phyloP scores from a whole-genome alignment of 2,888 invertebrate species.

The Ceriagrion tenellum region DNA sequence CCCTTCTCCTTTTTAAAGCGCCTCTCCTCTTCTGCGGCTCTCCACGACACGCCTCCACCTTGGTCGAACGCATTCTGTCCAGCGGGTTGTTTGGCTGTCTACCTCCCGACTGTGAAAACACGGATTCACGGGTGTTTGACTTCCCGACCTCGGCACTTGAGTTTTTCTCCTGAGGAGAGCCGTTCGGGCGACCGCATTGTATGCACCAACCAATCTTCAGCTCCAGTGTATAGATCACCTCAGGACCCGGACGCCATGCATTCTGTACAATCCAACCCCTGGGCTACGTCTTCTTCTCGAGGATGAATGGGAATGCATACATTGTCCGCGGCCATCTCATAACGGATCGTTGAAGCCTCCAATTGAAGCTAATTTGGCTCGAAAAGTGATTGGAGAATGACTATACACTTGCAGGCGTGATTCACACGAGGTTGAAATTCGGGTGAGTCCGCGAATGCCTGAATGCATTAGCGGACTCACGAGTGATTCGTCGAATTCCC shows the following conservation, averaged over 20 bases:
- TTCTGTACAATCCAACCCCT: too few relatives aligned
- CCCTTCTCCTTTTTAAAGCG: background rate
- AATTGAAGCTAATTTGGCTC: background rate
- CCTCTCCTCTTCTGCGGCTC: background rate
- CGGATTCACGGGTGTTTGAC: conserved; percentile 18
- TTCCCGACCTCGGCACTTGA: too few relatives aligned
- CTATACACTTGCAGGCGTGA: background rate
- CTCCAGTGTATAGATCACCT: background rate
- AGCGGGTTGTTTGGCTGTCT: background rate
- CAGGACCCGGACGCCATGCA: background rate
- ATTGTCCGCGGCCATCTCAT: background rate
- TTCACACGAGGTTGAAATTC: background rate
- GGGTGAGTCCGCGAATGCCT: too few relatives aligned
- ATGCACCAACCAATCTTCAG: background rate
- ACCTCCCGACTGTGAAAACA: background rate
- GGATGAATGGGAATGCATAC: background rate
- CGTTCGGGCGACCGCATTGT: background rate
- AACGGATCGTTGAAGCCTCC: background rate
- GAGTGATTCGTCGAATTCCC: background rate
- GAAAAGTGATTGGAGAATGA: background rate
- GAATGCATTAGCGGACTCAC: background rate
- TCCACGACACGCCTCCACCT: background rate
- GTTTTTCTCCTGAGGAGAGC: background rate
- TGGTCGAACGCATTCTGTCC: background rate
- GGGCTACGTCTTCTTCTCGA: background rate